phyloP scores from a whole-genome alignment of 2,888 invertebrate genomes.

The Pseudococcus longispinus region DNA sequence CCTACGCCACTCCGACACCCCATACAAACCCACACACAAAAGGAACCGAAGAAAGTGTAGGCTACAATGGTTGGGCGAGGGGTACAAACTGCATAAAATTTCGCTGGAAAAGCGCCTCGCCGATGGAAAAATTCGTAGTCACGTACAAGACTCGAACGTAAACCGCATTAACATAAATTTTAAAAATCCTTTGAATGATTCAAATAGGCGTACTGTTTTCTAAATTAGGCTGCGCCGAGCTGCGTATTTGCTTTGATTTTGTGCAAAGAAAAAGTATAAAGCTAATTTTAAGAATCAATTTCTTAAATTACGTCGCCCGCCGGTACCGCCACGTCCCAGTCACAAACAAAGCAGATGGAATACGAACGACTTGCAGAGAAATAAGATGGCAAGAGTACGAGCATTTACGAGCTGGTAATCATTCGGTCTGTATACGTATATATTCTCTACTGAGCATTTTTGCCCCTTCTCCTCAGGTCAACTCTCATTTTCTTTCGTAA shows the following conservation, averaged over 20 bases:
- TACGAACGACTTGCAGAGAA: too few relatives aligned
- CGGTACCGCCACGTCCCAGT: too few relatives aligned
- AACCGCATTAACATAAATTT: conserved; percentile 46
- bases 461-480: neutral
- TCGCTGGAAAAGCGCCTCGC: neutral
- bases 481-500: neutral
- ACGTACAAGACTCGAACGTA: conserved; percentile 32
- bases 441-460: too few relatives aligned
- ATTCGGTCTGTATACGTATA: neutral
- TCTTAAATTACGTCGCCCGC: neutral
- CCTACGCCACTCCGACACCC: neutral
- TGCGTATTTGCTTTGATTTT: conserved; percentile 30
- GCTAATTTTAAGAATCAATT: conserved; percentile 44
- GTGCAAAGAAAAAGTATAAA: conserved; percentile 29
- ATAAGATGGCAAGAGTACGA: neutral
- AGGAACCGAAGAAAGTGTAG: neutral
- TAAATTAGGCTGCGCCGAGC: neutral
- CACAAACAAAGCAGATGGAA: neutral
- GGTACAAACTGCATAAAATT: neutral
- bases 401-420: neutral
- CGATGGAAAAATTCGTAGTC: conserved; percentile 14
- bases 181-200: conserved; percentile 42
- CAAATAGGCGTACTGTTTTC: conserved; percentile 24
- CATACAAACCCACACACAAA: too few relatives aligned
- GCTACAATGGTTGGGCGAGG: neutral